Evolutionary conservation across 2,113 vertebrate genomes (phyloP), one percentile per base, ranked within the genome.

Genomic region (Brachyhypopomus gauderio): DNA sequence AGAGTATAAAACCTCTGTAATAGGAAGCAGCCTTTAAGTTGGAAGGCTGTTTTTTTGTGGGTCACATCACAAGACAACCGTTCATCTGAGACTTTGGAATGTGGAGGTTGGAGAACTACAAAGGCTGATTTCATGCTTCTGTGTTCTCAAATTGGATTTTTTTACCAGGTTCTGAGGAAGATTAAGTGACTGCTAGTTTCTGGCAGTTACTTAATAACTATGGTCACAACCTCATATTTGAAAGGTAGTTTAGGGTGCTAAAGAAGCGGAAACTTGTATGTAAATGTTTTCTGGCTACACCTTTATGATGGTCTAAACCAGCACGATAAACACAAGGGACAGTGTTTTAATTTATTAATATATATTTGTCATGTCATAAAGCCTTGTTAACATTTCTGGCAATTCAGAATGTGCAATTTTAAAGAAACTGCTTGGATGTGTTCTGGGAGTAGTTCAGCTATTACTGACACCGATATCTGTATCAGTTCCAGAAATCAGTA

Each of bases 21-120:
- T 30, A 62, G 62, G 58, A 80, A 67, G 73, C 59, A 81, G 67
- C 63, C 14, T 48, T 80, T 80, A 14, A 34, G 41, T 75, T 38
- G 72, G 17, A 52, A 52, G 45, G 45, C 12, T 52, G 41, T 52
- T 52, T 56, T 81, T 59, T 23, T 70, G 63, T 70, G 30, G 62
- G 48, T 22, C 36, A 23, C 6, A 22, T 70, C 36, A 16, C 45
- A 55, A 81, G 22, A 55, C 17, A 66, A n/a, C 74, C 30, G 60
- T 38, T 74, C 23, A 81, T 75, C 41, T 66, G 70, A 64, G 70
- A 62, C 27, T 67, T 19, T 25, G 72, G 30, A 66, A 75, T 58
- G 30, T 5, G 69, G 55, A 60, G 27, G 78, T 60, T 56, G 11
- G 17, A 45, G 7, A 80, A 22, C 38, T 30, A 59, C 60, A n/a